Evolutionary conservation across 2,888 invertebrate species (phyloP), one percentile per base, ranked within the genome.

Genomic region (Cyclophora punctaria): DNA sequence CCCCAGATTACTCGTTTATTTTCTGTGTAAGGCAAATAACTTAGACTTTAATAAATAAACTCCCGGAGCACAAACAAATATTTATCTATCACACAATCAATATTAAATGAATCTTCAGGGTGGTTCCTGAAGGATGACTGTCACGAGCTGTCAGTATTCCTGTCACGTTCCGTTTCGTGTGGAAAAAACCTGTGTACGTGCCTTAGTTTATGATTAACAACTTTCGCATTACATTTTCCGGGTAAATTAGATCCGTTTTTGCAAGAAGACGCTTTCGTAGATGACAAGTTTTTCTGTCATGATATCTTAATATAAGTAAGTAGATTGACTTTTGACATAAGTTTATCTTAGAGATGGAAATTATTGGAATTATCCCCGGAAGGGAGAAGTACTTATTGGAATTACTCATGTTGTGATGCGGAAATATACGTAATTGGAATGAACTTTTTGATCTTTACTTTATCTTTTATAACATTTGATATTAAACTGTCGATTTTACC

Each of bases 151-250:
- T 55, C 50, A 74, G 20, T 20, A 20, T 75, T 73, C 73, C 2
- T 44, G 67, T 75, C 75, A 77, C 74, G 73, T 67, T 45, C 48
- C 57, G 51, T 56, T 58, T 51, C 59, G 63, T 61, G 56, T 46
- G 55, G 64, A 66, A 64, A 68, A 67, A 71, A 53, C 58, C 63
- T 58, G 52, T 48, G 50, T 52, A 57, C 59, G 60, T 59, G 59
- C 53, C 56, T 49, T 50, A 51, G 52, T 53, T 56, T 52, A 53
- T 57, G 60, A 56, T 57, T 60, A 59, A 56, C 56, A 56, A 50
- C 53, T 56, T 56, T 47, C 48, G 54, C 48, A 48, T 50, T 49
- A 46, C 50, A 47, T 48, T 48, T 5, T 37, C 4, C 37, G 4
- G 37, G 48, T 47, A 51, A 41, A 41, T 52, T 44, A 48, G 42